A percentile compares a stretch with the other conserved stretches of the same genome.
Evolutionary conservation across 2,797 vertebrate genomes (phyloP).

Genomic region (Cirrhinus mrigala): DNA sequence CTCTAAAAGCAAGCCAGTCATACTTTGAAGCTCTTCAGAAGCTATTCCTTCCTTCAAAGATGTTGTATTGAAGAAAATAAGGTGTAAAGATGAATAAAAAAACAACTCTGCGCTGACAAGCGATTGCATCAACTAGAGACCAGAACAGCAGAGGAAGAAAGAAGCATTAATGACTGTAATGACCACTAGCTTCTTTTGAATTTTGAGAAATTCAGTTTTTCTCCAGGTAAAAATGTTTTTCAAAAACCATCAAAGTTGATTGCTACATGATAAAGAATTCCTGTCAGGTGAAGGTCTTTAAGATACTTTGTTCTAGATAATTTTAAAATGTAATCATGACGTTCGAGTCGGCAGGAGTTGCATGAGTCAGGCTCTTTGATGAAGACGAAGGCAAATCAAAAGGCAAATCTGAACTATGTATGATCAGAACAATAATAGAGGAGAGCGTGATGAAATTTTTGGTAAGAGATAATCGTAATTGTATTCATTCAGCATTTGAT

Average conservation of each 20-base stretch:
- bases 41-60: background rate
- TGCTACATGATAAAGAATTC: background rate
- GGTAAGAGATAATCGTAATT: slow-evolving; percentile 5
- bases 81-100: slow-evolving; percentile 4
- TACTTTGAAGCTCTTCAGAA: slow-evolving; percentile 37
- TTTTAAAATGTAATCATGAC: background rate
- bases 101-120: background rate
- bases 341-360: background rate
- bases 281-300: background rate
- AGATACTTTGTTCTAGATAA: background rate
- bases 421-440: background rate
- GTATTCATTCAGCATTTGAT: background rate
- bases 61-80: slow-evolving; percentile 2
- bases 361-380: slow-evolving; percentile 3
- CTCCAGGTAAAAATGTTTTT: background rate
- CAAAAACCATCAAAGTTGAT: background rate
- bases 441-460: slow-evolving; percentile 12
- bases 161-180: slow-evolving; percentile 30
- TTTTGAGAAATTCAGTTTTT: background rate
- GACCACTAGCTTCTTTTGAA: slow-evolving; percentile 9
- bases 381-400: slow-evolving; percentile 12
- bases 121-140: slow-evolving; percentile 33
- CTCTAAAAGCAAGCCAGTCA: background rate
- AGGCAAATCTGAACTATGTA: slow-evolving; percentile 1
- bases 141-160: background rate